Conservation (phyloP, 2,888 invertebrate genomes). For the Lobophora halterata region DNA sequence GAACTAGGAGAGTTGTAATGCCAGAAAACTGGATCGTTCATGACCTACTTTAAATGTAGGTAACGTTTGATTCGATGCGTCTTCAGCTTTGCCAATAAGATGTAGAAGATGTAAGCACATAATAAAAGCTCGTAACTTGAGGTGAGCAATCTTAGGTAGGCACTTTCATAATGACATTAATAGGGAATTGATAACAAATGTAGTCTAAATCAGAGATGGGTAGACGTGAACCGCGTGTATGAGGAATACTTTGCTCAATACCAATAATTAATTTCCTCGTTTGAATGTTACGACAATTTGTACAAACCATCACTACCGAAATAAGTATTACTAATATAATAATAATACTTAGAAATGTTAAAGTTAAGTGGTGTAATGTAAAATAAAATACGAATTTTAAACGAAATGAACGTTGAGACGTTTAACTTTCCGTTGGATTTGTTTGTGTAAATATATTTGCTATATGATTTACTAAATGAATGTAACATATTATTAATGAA, state of each 20-base stretch:
- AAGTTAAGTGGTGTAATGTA: slow-evolving; percentile 75
- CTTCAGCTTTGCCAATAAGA: background rate
- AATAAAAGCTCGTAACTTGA: slow-evolving; percentile 1
- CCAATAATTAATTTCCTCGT: slow-evolving; percentile 18
- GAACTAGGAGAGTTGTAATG: no score
- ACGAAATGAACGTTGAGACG: slow-evolving; percentile 70
- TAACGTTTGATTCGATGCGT: slow-evolving; percentile 2
- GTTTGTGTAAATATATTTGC: slow-evolving; percentile 80
- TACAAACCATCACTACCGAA: slow-evolving; percentile 59
- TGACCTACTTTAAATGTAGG: background rate
- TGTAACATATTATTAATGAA: slow-evolving; percentile 80
- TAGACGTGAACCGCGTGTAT: slow-evolving; percentile 5
- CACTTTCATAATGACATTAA: no score
- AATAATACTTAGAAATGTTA: slow-evolving; percentile 68
- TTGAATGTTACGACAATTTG: slow-evolving; percentile 55
- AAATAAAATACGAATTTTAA: slow-evolving; percentile 81
- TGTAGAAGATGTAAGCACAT: background rate
- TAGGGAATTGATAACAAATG: slow-evolving; percentile 19
- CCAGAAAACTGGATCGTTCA: no score
- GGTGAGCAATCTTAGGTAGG: no score
- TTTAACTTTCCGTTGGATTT: slow-evolving; percentile 72
- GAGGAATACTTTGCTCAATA: slow-evolving; percentile 21
- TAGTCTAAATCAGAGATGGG: slow-evolving; percentile 3
- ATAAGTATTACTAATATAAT: no score
- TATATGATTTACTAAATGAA: slow-evolving; percentile 80